These are phyloP conservation scores for Sebastes aleutianus DNA, from an alignment of 2,797 vertebrate genomes.

Conservation along the genomic window DNA sequence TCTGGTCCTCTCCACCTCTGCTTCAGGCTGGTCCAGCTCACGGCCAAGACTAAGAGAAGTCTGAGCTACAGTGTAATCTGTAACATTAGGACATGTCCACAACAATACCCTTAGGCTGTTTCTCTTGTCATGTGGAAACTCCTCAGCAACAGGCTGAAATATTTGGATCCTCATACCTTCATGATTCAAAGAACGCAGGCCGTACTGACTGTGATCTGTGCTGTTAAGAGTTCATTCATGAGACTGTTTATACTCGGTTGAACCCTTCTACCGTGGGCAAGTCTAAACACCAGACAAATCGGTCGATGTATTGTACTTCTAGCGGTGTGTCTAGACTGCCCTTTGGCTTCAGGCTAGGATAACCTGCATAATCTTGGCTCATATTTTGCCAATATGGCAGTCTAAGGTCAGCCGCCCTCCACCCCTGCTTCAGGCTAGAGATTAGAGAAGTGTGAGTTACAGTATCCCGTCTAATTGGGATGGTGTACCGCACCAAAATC, in stretches of 20 bases:
- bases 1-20: slow-evolving; percentile 50
- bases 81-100: slow-evolving; percentile 34
- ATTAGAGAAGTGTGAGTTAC: slow-evolving; percentile 9
- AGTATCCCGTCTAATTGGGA: slow-evolving; percentile 13
- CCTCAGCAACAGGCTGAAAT: slow-evolving; percentile 21
- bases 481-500: slow-evolving; percentile 1
- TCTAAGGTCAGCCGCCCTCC: slow-evolving; percentile 17
- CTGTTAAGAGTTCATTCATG: slow-evolving; percentile 37
- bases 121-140: slow-evolving; percentile 18
- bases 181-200: background rate
- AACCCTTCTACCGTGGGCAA: slow-evolving; percentile 45
- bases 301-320: slow-evolving; percentile 60
- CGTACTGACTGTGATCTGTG: slow-evolving; percentile 16
- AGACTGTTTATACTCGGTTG: slow-evolving; percentile 50
- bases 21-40: slow-evolving; percentile 36
- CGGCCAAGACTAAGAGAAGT: slow-evolving; percentile 39
- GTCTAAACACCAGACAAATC: slow-evolving; percentile 68
- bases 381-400: slow-evolving; percentile 24
- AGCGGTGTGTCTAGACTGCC: slow-evolving; percentile 68
- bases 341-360: slow-evolving; percentile 44
- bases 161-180: slow-evolving; percentile 24
- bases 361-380: slow-evolving; percentile 38
- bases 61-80: slow-evolving; percentile 40
- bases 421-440: slow-evolving; percentile 28
- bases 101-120: slow-evolving; percentile 25